phyloP scores from a whole-genome alignment of 35 echinoderm and acorn worm genomes.

The Ophioderma brevispina region DNA sequence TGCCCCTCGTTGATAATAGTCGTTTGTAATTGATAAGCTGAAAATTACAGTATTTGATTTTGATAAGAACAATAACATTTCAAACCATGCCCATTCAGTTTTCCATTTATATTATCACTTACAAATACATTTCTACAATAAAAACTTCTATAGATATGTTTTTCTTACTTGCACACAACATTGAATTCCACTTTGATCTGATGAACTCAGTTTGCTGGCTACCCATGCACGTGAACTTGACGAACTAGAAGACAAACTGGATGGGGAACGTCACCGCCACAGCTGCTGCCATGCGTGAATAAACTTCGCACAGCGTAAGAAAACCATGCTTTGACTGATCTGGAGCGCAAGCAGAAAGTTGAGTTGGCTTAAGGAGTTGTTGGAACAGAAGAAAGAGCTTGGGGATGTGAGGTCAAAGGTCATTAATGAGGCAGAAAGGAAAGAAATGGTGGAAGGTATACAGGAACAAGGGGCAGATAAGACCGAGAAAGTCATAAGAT shows the following conservation, averaged over 20 bases:
- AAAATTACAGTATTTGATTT: too few species aligned
- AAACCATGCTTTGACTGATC: conserved; percentile 64
- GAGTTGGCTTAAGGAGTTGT: conserved; percentile 71
- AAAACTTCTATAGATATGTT: too few species aligned
- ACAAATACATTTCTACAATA: too few species aligned
- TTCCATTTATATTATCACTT: too few species aligned
- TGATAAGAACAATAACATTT: too few species aligned
- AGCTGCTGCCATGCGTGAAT: conserved; percentile 73
- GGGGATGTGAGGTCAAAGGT: conserved; percentile 74
- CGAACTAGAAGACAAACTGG: conserved; percentile 84
- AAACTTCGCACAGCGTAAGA: conserved; percentile 74
- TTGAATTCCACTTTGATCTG: too few species aligned
- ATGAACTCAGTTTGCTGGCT: conserved; percentile 49
- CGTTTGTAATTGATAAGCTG: too few species aligned
- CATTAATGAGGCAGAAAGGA: conserved; percentile 77
- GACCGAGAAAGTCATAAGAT: conserved; percentile 74
- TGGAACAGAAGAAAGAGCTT: conserved; percentile 96
- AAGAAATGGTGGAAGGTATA: conserved; percentile 89
- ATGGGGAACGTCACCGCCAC: conserved; percentile 66
- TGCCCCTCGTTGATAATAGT: too few species aligned
- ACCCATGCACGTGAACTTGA: conserved; percentile 90
- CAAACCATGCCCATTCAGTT: too few species aligned
- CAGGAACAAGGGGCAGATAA: conserved; percentile 66
- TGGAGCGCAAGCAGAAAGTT: conserved; percentile 76
- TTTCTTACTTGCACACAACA: too few species aligned